A percentile compares a stretch with the other conserved stretches of the same genome.
These are phyloP conservation scores for Dermolepida albohirtum DNA, from an alignment of 2,888 invertebrate species.

Conservation along the genomic window DNA sequence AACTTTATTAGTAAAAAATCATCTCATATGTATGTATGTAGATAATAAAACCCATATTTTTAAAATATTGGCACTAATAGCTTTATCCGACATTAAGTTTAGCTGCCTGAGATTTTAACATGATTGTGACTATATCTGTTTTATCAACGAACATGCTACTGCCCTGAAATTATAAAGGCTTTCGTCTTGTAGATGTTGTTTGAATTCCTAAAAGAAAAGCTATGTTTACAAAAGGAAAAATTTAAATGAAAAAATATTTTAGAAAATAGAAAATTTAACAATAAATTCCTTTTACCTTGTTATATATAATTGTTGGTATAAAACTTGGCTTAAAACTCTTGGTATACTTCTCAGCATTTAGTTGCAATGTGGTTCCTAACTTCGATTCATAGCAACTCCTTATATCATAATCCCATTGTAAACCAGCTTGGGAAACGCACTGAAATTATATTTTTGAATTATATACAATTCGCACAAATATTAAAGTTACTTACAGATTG, in stretches of 20 bases:
- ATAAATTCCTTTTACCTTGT: conserved; percentile 61
- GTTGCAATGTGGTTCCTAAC: conserved; percentile 65
- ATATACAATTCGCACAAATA: background rate
- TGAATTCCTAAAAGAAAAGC: conserved; percentile 4
- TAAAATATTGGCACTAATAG: too few relatives aligned
- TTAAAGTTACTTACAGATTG: conserved; percentile 48
- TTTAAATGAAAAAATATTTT: too few relatives aligned
- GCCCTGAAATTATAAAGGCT: conserved; percentile 34
- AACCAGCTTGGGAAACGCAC: conserved; percentile 64
- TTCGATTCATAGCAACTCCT: conserved; percentile 62
- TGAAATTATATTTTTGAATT: conserved; percentile 53
- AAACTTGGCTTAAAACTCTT: conserved; percentile 63
- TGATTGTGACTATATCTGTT: background rate
- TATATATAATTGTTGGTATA: conserved; percentile 68
- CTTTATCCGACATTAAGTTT: too few relatives aligned
- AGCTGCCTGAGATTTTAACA: background rate
- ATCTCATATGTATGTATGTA: too few relatives aligned
- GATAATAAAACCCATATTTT: too few relatives aligned
- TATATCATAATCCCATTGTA: conserved; percentile 59
- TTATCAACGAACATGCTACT: conserved; percentile 29
- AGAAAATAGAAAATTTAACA: background rate
- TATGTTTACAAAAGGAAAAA: too few relatives aligned
- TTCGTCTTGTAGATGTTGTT: conserved; percentile 37
- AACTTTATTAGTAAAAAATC: too few relatives aligned
- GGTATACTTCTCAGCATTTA: conserved; percentile 67